Evolutionary conservation across 2,797 vertebrate species (phyloP), one percentile per base, ranked within the genome.

Genomic region (Pagetopsis macropterus): DNA sequence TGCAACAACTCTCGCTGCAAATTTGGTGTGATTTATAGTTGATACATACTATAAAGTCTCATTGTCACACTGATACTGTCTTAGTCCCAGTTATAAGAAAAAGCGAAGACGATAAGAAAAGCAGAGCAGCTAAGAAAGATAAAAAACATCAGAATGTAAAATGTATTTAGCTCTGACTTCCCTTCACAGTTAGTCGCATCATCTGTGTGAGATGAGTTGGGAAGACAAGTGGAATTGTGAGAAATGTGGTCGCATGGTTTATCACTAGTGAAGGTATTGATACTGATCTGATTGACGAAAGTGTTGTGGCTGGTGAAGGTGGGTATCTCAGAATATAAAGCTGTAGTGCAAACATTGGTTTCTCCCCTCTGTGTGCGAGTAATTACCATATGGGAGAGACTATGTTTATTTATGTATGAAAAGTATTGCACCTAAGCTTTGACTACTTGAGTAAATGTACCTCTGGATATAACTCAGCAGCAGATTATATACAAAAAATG

Each of bases 1-100:
- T 21, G n/a, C 16, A 33, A 10, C 21, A 59, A 43, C 46, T 37
- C 33, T 10, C 6, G 13, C 31, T 62, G 51, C 63, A 17, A 21
- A 23, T 37, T 40, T 52, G 19, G 52, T 54, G 21, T 62, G 57
- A 67, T 9, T 40, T 31, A 4, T 43, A 48, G 63, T 40, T 46
- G 16, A 54, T 27, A 46, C 33, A 52, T 59, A 50, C 45, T 44
- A 61, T 16, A n/a, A 57, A 72, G 27, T 52, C 14, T 55, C 13
- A 50, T 45, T 46, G 23, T 57, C 33, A 59, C 61, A 51, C 19
- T 27, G 40, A 48, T 31, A 19, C 40, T 54, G 58, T 40, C 31
- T 12, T 21, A 2, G 5, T 46, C 0, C 0, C 12, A 40, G 21
- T 43, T 12, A 68, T 68, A 49, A 68, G 11, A 45, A 27, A 40